Evolutionary conservation across 2,797 vertebrate genomes (phyloP), one percentile per base, ranked within the genome.

Genomic region (Gallinago nigripennis): DNA sequence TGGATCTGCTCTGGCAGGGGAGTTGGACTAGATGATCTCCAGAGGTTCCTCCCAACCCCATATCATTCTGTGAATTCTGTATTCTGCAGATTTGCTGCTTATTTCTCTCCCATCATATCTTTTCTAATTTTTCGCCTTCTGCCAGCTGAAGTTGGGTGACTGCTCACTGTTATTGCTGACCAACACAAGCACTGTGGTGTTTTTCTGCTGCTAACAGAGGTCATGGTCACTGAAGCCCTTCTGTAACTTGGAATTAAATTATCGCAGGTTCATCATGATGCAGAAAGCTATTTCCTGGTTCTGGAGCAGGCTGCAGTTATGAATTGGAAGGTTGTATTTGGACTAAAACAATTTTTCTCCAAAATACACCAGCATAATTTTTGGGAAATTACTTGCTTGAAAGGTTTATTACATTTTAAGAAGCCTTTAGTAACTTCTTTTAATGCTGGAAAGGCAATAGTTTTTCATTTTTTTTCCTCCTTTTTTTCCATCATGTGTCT

Each of bases 241-340:
- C 23, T 10, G 25, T 65, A 53, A 54, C 6, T 9, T 37, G 43
- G 31, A 31, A 27, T 41, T 69, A 41, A 75, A 24, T 65, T 82
- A 53, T 46, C 0, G 0, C 53, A 43, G 33, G 18, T 43, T 66
- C 16, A 12, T 39, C 1, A 2, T 37, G n/a, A 27, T 39, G 61
- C 39, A 37, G 41, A 53, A 30, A 57, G 48, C 43, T 73, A 10
- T 68, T 57, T 75, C 54, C n/a, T 61, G 28, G 9, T 43, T 73
- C 35, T 50, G 68, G n/a, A 83, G 20, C 41, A 61, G 24, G 5
- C 30, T 79, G 4, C 17, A 17, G 37, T 57, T 69, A 46, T 16
- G 39, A 75, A 58, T 16, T 64, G 31, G 30, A 57, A 51, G 79
- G 25, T 33, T 15, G 4, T 66, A 50, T 50, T 83, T 56, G 30